Base-by-base conservation (phyloP, 2,113 vertebrate genomes). In the Ranitomeya variabilis region DNA sequence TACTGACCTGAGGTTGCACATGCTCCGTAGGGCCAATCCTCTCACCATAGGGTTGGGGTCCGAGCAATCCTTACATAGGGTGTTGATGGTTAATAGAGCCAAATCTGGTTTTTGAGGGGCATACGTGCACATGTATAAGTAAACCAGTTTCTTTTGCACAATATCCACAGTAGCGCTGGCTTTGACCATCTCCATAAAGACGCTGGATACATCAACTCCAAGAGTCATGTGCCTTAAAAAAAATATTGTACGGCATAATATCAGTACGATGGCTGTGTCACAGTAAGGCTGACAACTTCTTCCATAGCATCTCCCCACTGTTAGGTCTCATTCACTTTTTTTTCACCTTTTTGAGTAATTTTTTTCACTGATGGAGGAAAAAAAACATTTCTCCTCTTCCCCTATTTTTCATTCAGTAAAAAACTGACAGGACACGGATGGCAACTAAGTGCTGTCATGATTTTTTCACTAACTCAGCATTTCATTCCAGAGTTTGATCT, bases 151-250 rank as follows among this genome's bases (percentile, higher is more conserved):
- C 95, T 99, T 99, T 93, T 99, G 98, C 87, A 98, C 96, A 45
- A 97, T 92, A 90, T 99, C 98, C 9, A 96, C 93, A 1, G 96
- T 97, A 78, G 97, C 97, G 80, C 97, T 96, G 6, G 98, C 98
- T 93, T 98, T 99, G 69, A 98, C 97, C 97, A 99, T 97, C 92
- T 99, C 98, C 94, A 96, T 96, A 94, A 99, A 99, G 85, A 99
- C 94, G 54, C 92, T 91, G 0, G 97, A 97, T 79, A 99, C 95
- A 81, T 99, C 97, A 91, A 95, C 90, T 8, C 97, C 98, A 91
- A 97, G 97, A 0, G 96, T 97, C 98, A 99, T 98, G 14, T 94
- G 93, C 92, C 97, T 98, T 89, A 66, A 90, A 93, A 9, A 89
- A 89, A 21, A 10, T 7, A 64, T 45, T 45, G 37, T 45, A 45